Evolutionary conservation across 2,888 invertebrate genomes (phyloP), one percentile per base, ranked within the genome.

Genomic region (Chrysopilus asiliformis): DNA sequence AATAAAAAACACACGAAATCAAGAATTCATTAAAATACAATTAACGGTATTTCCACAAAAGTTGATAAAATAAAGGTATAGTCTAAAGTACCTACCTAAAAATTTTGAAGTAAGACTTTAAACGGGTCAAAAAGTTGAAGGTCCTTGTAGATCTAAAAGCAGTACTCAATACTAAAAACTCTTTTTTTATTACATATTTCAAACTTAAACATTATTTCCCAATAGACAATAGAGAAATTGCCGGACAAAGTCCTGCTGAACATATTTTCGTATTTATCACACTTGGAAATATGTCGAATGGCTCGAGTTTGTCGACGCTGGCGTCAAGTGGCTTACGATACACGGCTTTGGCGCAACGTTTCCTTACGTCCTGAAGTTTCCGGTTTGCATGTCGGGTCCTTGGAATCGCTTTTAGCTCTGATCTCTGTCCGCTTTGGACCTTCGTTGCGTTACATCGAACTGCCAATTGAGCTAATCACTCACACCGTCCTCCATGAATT

Each of bases 291-390:
- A 59, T 87, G 90, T 62, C 80, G 82, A 19, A 76, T 95, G 70
- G 94, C 97, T 1, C 74, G 82, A 44, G 89, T 97, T 3, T 95
- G 95, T 68, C 86, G 85, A 57, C 81, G 90, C 64, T 99, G 98
- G 98, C 76, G 95, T 9, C 72, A 83, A 59, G 78, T 97, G 12
- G 94, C 95, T 0, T 94, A 95, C 68, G 91, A 95, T 62, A 90
- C 93, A 7, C 73, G 77, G 16, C 70, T 99, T 2, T 99, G 98
- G 98, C 83, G 83, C 48, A 80, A 85, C 55, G 95, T 99, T 20
- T 97, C 95, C 3, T 68, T 99, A 29, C 73, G 98, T 24, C 95
- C 97, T 7, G 97, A 95, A 65, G 83, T 93, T 50, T 95, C 94
- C 13, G 97, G 97, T 1, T 46, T 64, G 31, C 63, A 62, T 47